These are phyloP conservation scores for Didymodactylos carnosus DNA, from an alignment of 2,888 invertebrate genomes.

Conservation along the genomic window DNA sequence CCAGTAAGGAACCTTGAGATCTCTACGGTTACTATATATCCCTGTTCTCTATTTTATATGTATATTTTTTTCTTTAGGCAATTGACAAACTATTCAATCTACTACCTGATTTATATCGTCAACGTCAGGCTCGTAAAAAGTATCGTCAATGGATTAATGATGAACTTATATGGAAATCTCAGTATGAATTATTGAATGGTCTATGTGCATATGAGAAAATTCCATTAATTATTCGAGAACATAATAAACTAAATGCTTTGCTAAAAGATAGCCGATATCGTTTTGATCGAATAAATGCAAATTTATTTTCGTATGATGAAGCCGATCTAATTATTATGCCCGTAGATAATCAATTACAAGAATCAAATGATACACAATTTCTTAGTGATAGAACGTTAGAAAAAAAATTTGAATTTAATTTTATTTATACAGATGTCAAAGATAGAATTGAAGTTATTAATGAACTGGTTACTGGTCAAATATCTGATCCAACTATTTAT, in stretches of 20 bases:
- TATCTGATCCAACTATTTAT: background rate
- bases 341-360: too few relatives aligned
- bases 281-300: background rate
- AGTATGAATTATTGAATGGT: slow-evolving; percentile 1
- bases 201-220: background rate
- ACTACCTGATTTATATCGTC: slow-evolving; percentile 7
- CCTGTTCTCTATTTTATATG: too few relatives aligned
- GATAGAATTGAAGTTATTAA: background rate
- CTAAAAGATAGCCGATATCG: background rate
- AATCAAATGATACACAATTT: background rate
- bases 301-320: background rate
- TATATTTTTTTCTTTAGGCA: background rate
- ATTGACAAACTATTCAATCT: slow-evolving; percentile 6
- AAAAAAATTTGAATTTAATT: background rate
- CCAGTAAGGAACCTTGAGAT: too few relatives aligned
- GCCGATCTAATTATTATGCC: background rate
- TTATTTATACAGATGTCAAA: background rate
- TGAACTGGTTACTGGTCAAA: background rate
- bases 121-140: slow-evolving; percentile 2
- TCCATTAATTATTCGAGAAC: background rate
- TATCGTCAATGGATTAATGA: slow-evolving; percentile 2
- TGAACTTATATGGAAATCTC: slow-evolving; percentile 3
- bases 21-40: too few relatives aligned
- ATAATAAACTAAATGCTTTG: background rate
- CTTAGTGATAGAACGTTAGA: background rate